Base-by-base conservation (phyloP, 1,140 invertebrate species). In the Drosophila hydei region DNA sequence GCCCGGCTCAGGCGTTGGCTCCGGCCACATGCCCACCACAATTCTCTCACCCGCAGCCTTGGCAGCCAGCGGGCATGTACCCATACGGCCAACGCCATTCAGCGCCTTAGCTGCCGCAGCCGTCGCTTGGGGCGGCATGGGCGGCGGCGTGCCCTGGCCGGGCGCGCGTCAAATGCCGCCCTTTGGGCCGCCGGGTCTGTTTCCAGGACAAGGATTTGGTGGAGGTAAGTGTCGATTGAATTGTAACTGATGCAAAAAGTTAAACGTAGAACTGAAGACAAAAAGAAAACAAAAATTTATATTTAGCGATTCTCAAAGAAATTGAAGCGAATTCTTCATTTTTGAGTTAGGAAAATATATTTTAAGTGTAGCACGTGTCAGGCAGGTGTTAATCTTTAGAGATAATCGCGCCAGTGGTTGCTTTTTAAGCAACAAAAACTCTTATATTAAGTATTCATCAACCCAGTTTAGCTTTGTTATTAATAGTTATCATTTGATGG, bases 11-110 rank as follows among this genome's bases (percentile, higher is more conserved):
- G 45, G 90, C 54, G 43, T 51, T 4, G 59, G 43, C 6, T 36
- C 79, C 56, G 38, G 92, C 91, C 64, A 93, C 91, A 77, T 92
- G 92, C 72, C 78, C 2, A 43, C 87, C 19, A 85, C 91, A 25
- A 84, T 91, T 27, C 79, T 91, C 18, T 90, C 91, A 50, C 89
- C 90, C 48, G 85, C 90, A n/a, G 80, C 90, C 11, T 48, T 91
- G 50, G 90, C 84, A 0, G 77, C 90, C 64, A 91, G 92, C 58
- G 90, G 93, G 58, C 91, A 94, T 79, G 93, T 93, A 12, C 93
- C 93, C 52, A 94, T 95, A 18, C 87, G 94, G 73, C 94, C 94
- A 36, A 95, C 94, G 25, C 94, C 94, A 3, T 95, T 95, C 85
- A 94, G 93, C 64, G 94, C 94, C 12, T 65, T 95, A 30, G 94